Evolutionary conservation across 2,113 vertebrate species (phyloP), one percentile per base, ranked within the genome.

Genomic region (Puffinus mauretanicus): DNA sequence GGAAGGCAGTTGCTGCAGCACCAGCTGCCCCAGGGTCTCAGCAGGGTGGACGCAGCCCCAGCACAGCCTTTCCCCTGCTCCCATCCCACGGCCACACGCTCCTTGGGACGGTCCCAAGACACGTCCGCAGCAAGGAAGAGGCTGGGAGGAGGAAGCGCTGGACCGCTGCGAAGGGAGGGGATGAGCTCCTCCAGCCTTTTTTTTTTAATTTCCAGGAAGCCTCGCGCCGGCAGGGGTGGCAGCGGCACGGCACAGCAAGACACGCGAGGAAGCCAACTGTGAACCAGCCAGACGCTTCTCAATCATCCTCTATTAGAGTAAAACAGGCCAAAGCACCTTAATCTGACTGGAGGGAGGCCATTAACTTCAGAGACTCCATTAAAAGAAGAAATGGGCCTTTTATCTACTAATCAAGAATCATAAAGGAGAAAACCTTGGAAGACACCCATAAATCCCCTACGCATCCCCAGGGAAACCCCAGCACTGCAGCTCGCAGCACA

Each of bases 331-430:
- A 94, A 91, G 83, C 66, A 67, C 92, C 90, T 94, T 75, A 76
- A 67, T 79, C 78, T 65, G 58, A 67, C 76, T 86, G 81, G 65
- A 94, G 78, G 70, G 65, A 95, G 34, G 21, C 70, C 81, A 69
- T 95, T 89, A 91, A 44, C 69, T 84, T 93, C 86, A 84, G 81
- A 94, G 86, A 73, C 61, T 92, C 86, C 77, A 72, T 87, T 87
- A 76, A 89, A 94, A 82, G 61, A 81, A 91, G 70, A 84, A 95
- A 87, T 57, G 40, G 54, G 57, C 44, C 70, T 95, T 95, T 96
- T 94, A 95, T 82, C 86, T 91, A 30, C 52, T 84, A 40, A 95
- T 90, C 89, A 82, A 54, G 89, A 91, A 65, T 84, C 77, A 64
- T 76, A 88, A 87, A 86, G 69, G 65, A 64, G 34, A 60, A 86